Conservation (phyloP, 2,797 vertebrate species). For the Acridotheres tristis region DNA sequence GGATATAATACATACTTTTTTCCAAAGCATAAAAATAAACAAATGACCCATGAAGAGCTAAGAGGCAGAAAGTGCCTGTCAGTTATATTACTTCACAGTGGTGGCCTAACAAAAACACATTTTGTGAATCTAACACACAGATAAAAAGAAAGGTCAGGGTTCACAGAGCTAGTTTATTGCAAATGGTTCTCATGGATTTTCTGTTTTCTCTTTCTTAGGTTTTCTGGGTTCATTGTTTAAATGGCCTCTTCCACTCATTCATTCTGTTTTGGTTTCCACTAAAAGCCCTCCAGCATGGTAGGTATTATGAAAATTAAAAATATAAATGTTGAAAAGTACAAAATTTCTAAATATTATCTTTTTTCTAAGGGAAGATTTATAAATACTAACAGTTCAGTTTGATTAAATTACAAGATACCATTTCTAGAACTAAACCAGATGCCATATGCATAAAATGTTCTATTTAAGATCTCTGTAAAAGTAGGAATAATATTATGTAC, state of each 20-base stretch:
- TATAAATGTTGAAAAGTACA: constrained; percentile 5
- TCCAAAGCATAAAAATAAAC: constrained; percentile 78
- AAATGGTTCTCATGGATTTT: constrained; percentile 89
- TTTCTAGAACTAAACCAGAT: constrained; percentile 37
- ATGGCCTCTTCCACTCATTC: constrained; percentile 99
- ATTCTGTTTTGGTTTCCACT: constrained; percentile 99
- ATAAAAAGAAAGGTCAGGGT: constrained; percentile 92
- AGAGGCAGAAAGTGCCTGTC: constrained; percentile 93
- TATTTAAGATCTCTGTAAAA: neutral
- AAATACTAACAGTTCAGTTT: neutral
- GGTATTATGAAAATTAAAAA: constrained; percentile 74
- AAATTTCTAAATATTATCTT: neutral
- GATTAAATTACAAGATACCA: neutral
- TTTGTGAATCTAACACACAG: constrained; percentile 88
- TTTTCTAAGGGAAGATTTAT: neutral
- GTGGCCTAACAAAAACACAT: constrained; percentile 91
- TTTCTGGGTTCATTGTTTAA: constrained; percentile 99
- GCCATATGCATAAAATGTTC: neutral
- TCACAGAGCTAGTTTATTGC: constrained; percentile 87
- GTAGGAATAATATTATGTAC: neutral
- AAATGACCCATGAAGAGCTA: constrained; percentile 79
- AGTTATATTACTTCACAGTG: constrained; percentile 87
- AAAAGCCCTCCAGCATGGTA: constrained; percentile 97
- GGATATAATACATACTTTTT: constrained; percentile 58
- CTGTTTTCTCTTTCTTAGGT: constrained; percentile 88